A percentile compares a stretch with the other conserved stretches of the same genome.
phyloP scores from a whole-genome alignment of 1,140 invertebrate species.

The Pissodes strobi region DNA sequence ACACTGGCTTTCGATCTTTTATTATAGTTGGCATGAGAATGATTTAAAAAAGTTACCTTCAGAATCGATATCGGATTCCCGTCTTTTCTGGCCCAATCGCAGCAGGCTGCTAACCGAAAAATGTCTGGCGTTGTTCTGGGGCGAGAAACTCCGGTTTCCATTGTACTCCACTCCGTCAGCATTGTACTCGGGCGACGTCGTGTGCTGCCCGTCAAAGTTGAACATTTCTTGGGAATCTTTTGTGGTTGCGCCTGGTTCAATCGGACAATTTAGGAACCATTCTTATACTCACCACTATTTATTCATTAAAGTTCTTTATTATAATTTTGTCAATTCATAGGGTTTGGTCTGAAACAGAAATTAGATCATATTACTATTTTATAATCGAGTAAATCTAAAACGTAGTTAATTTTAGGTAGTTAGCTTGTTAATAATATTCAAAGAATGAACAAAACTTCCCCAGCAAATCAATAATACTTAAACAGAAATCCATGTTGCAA shows the following conservation, averaged over 20 bases:
- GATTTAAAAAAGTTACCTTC: conserved; percentile 9
- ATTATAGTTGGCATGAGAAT: not conserved
- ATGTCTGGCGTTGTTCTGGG: conserved; percentile 43
- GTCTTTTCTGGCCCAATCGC: conserved; percentile 43
- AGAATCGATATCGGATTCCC: conserved; percentile 27
- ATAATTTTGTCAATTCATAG: too few species aligned
- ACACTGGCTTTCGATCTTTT: too few species aligned
- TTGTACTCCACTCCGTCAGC: conserved; percentile 32
- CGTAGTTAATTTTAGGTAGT: too few species aligned
- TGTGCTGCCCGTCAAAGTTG: conserved; percentile 23
- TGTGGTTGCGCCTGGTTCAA: conserved; percentile 9
- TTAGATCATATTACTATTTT: too few species aligned
- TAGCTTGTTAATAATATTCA: too few species aligned
- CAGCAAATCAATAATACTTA: too few species aligned
- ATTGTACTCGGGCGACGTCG: conserved; percentile 26
- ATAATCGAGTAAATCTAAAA: too few species aligned
- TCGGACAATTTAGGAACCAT: conserved; percentile 1
- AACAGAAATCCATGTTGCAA: too few species aligned
- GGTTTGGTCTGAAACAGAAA: too few species aligned
- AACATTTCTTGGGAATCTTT: conserved; percentile 23
- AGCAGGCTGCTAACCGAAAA: conserved; percentile 51
- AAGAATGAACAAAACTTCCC: too few species aligned
- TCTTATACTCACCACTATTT: too few species aligned
- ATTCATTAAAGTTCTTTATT: too few species aligned
- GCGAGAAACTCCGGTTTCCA: conserved; percentile 22